Evolutionary conservation across 2,113 vertebrate species (phyloP).

Genomic region (Cricetomys ansorgei): DNA sequence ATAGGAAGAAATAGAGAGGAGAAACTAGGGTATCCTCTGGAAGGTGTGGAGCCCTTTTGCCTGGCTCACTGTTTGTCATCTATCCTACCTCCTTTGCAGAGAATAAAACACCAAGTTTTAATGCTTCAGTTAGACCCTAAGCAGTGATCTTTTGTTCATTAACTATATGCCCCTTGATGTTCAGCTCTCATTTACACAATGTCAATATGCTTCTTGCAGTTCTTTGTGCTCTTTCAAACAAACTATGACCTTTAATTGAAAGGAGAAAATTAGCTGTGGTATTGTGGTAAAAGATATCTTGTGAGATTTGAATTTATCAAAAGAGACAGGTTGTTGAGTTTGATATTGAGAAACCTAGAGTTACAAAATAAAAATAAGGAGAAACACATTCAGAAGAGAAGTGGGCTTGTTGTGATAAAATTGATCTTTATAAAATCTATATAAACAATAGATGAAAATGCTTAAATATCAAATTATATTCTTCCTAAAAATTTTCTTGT

Average conservation of each 20-base stretch:
- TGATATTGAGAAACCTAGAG: neutral
- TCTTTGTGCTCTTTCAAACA: slow-evolving; percentile 72
- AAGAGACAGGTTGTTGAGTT: neutral
- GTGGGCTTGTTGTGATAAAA: slow-evolving; percentile 1
- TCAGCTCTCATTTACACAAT: slow-evolving; percentile 72
- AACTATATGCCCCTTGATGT: slow-evolving; percentile 47
- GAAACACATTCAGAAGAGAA: neutral
- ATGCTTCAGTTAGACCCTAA: neutral
- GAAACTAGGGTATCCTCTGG: neutral
- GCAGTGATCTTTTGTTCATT: slow-evolving; percentile 65
- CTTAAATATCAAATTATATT: neutral
- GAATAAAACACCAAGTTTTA: neutral
- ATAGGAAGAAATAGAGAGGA: neutral
- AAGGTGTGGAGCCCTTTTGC: neutral
- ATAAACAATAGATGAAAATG: neutral
- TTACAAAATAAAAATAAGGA: neutral
- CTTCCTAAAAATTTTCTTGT: neutral
- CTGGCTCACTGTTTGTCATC: neutral
- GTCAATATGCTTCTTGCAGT: slow-evolving; percentile 60
- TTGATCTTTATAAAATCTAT: slow-evolving; percentile 17
- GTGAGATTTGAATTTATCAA: slow-evolving; percentile 48
- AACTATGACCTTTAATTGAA: slow-evolving; percentile 77
- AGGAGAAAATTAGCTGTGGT: slow-evolving; percentile 73
- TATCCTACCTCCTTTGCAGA: neutral
- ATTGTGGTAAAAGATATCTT: neutral